Evolutionary conservation across 2,888 invertebrate genomes (phyloP).

Genomic region (Metacarcinus magister): DNA sequence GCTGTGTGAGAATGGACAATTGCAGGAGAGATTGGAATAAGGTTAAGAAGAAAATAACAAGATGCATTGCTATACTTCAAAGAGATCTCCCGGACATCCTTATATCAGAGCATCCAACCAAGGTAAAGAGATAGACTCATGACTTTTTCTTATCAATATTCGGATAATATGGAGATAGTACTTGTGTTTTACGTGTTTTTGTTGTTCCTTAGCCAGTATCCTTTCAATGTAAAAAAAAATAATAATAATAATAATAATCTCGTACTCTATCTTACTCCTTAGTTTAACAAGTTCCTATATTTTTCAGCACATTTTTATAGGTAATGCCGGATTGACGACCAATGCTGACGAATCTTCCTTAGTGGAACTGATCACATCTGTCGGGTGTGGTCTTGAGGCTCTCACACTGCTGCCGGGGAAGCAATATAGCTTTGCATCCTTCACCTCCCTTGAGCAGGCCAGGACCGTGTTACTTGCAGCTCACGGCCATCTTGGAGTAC

Average conservation of each 20-base stretch:
- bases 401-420: slow-evolving; percentile 77
- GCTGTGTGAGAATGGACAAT: slow-evolving; percentile 44
- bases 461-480: slow-evolving; percentile 22
- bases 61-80: slow-evolving; percentile 72
- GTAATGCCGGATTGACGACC: slow-evolving; percentile 78
- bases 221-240: too few species aligned
- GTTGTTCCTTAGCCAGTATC: too few species aligned
- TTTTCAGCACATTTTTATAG: slow-evolving; percentile 79
- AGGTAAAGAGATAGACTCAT: slow-evolving; percentile 34
- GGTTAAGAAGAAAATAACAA: slow-evolving; percentile 69
- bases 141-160: too few species aligned
- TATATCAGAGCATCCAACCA: slow-evolving; percentile 57
- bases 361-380: slow-evolving; percentile 67
- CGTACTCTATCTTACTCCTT: not conserved
- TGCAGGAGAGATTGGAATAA: slow-evolving; percentile 65
- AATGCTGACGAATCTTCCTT: slow-evolving; percentile 79
- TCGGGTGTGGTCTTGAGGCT: slow-evolving; percentile 68
- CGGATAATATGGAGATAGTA: too few species aligned
- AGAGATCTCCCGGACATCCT: slow-evolving; percentile 67
- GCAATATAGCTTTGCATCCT: slow-evolving; percentile 79
- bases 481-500: slow-evolving; percentile 66
- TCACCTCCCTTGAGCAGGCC: slow-evolving; percentile 64
- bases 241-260: not conserved
- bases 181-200: too few species aligned
- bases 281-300: not conserved